phyloP scores from a whole-genome alignment of 2,113 vertebrate genomes.

The Oryzias melastigma region DNA sequence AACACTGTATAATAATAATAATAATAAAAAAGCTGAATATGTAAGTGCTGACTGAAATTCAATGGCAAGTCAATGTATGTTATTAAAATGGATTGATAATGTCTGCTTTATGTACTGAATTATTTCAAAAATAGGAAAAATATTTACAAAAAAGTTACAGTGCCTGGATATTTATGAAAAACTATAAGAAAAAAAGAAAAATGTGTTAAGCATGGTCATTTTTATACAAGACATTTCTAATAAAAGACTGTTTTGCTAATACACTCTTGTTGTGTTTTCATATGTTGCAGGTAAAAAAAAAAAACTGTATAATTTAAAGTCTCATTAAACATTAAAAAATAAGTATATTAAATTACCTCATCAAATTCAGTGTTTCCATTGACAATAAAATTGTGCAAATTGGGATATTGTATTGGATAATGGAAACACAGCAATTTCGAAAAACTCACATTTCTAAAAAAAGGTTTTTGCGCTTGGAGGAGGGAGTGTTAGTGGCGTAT shows the following conservation, averaged over 20 bases:
- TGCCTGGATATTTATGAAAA: constrained; percentile 96
- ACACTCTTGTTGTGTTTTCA: constrained; percentile 16
- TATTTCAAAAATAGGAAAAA: constrained; percentile 76
- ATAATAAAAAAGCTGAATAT: constrained; percentile 83
- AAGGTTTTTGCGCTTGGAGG: too few relatives aligned
- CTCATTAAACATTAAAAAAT: too few relatives aligned
- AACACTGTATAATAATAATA: constrained; percentile 69
- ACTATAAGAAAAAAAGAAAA: constrained; percentile 75
- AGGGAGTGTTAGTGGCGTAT: too few relatives aligned
- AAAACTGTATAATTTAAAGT: too few relatives aligned
- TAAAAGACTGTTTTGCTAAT: constrained; percentile 94
- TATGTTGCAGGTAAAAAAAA: neutral
- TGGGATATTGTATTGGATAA: too few relatives aligned
- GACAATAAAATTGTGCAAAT: too few relatives aligned
- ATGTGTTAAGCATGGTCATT: constrained; percentile 96
- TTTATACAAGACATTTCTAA: constrained; percentile 98
- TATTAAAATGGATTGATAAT: constrained; percentile 86
- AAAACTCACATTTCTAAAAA: too few relatives aligned
- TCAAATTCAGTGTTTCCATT: too few relatives aligned
- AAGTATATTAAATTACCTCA: too few relatives aligned
- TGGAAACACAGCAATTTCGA: too few relatives aligned
- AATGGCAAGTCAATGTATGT: constrained; percentile 91
- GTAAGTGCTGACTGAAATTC: constrained; percentile 88
- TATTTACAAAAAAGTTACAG: constrained; percentile 80
- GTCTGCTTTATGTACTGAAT: constrained; percentile 88